Percentiles rank a stretch among this genome's conserved stretches.
Conservation (phyloP, 2,888 invertebrate species). For the Quadriops clusia region DNA sequence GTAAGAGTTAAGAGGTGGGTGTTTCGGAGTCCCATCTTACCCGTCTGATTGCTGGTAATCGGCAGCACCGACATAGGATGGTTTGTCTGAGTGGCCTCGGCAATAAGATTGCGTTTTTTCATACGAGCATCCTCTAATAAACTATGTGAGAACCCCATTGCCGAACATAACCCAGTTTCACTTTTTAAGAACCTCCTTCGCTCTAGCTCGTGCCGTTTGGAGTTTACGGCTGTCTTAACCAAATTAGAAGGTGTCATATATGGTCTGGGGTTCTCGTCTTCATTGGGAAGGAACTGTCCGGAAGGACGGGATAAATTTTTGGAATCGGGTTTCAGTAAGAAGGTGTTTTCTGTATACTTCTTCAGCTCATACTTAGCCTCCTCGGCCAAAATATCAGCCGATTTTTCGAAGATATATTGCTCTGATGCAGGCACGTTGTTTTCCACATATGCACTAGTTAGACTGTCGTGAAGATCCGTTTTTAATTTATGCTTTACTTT, state of each 20-base stretch:
- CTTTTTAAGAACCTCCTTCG: constrained; percentile 41
- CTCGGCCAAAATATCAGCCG: too few relatives aligned
- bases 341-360: constrained; percentile 12
- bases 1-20: constrained; percentile 10
- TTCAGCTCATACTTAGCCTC: too few relatives aligned
- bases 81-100: constrained; percentile 38
- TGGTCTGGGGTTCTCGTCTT: too few relatives aligned
- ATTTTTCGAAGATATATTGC: too few relatives aligned
- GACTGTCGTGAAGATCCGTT: too few relatives aligned
- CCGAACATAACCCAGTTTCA: constrained; percentile 31
- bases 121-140: constrained; percentile 28
- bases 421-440: too few relatives aligned
- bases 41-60: constrained; percentile 46
- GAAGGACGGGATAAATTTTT: too few relatives aligned
- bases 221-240: constrained; percentile 53
- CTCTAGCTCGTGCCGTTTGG: constrained; percentile 46
- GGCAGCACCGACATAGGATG: constrained; percentile 34
- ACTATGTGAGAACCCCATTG: constrained; percentile 23
- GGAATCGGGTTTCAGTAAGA: too few relatives aligned
- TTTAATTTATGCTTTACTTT: too few relatives aligned
- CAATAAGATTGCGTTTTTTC: constrained; percentile 38
- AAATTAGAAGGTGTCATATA: constrained; percentile 47
- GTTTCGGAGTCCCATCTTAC: constrained; percentile 41
- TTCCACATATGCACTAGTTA: too few relatives aligned
- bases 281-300: too few relatives aligned